These are phyloP conservation scores for Phalacrocorax aristotelis DNA, from an alignment of 2,113 vertebrate species.

Conservation along the genomic window DNA sequence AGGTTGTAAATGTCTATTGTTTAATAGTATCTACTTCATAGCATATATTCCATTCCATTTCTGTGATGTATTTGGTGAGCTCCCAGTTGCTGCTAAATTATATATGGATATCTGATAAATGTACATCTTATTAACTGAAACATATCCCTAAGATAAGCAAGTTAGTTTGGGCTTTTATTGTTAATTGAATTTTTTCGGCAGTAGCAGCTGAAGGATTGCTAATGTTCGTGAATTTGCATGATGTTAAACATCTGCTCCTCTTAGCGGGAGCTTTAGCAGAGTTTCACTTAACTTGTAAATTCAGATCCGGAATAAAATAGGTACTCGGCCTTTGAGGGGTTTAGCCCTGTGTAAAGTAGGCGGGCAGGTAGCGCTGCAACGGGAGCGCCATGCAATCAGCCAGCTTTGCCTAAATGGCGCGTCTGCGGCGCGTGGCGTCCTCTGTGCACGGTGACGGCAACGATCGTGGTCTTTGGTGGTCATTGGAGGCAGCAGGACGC, in stretches of 20 bases:
- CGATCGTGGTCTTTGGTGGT: not conserved
- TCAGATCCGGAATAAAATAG: slow-evolving; percentile 6
- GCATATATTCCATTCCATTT: not conserved
- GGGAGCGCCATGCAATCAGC: not conserved
- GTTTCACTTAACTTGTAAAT: slow-evolving; percentile 38
- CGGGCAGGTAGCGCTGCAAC: not conserved
- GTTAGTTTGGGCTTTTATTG: slow-evolving; percentile 66
- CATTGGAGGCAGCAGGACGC: not conserved
- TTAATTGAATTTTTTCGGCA: slow-evolving; percentile 73
- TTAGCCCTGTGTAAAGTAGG: not conserved
- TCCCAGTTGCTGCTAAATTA: slow-evolving; percentile 23
- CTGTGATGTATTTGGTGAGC: slow-evolving; percentile 7
- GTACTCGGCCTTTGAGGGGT: not conserved
- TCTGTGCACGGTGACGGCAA: not conserved
- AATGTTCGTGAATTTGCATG: slow-evolving; percentile 64
- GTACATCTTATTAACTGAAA: slow-evolving; percentile 27
- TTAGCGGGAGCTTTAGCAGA: slow-evolving; percentile 27
- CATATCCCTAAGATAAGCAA: slow-evolving; percentile 50
- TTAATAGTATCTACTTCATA: slow-evolving; percentile 6
- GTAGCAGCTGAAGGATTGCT: slow-evolving; percentile 59
- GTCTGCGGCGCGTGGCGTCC: not conserved
- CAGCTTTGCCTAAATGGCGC: not conserved
- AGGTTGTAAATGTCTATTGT: slow-evolving; percentile 50
- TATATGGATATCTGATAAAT: slow-evolving; percentile 51
- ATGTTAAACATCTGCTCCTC: slow-evolving; percentile 74